phyloP scores from a whole-genome alignment of 2,797 vertebrate species.

The Rhodeus uyekii region DNA sequence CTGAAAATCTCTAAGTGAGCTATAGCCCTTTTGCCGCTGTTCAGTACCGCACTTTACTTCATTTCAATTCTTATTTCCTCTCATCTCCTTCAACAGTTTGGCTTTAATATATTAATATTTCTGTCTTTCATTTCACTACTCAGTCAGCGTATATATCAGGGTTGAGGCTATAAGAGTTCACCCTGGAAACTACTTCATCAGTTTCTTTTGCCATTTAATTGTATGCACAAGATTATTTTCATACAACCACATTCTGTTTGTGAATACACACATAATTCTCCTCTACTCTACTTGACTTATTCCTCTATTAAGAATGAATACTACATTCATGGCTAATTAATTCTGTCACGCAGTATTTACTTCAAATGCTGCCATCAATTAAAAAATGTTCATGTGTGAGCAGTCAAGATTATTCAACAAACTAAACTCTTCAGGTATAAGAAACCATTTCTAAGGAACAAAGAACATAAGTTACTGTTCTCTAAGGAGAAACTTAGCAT shows the following conservation, averaged over 20 bases:
- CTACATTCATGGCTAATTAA: neutral
- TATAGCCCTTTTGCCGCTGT: neutral
- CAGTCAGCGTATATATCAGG: neutral
- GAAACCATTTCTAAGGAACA: neutral
- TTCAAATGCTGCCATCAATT: neutral
- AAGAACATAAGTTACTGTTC: neutral
- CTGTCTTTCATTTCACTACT: neutral
- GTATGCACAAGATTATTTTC: neutral
- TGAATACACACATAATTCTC: neutral
- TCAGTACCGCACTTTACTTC: neutral
- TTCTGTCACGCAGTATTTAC: neutral
- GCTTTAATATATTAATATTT: neutral
- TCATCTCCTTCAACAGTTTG: neutral
- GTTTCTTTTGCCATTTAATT: neutral
- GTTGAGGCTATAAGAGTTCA: neutral
- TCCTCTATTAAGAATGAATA: neutral
- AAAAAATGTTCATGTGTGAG: neutral
- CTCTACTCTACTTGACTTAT: neutral
- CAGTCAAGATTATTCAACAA: neutral
- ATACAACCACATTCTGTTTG: neutral
- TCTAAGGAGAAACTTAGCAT: neutral
- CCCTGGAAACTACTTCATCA: neutral
- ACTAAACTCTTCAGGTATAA: neutral
- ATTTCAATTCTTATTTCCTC: neutral
- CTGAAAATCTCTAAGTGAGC: neutral